Evolutionary conservation across 2,797 vertebrate species (phyloP).

Genomic region (Pseudochromis fuscus): DNA sequence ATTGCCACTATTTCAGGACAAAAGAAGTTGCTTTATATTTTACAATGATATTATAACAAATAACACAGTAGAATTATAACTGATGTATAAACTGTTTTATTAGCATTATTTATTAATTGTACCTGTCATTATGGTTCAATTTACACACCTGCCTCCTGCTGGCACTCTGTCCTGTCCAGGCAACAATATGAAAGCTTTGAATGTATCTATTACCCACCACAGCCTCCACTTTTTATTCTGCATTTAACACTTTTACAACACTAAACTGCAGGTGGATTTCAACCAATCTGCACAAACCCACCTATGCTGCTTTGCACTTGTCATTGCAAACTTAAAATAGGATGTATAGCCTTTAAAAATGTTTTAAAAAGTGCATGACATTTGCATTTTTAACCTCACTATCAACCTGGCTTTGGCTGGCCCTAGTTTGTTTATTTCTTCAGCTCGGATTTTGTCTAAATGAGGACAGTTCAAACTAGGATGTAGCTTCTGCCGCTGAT

Average conservation of each 20-base stretch:
- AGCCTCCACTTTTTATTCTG: not conserved
- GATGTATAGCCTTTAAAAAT: not conserved
- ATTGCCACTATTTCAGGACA: no score
- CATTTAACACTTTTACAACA: not conserved
- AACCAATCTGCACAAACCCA: no score
- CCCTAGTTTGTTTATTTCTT: constrained; percentile 15
- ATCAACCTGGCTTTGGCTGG: not conserved
- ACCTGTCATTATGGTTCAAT: no score
- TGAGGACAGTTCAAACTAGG: not conserved
- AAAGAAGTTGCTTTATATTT: not conserved
- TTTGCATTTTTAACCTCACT: constrained; percentile 13
- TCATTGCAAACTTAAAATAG: not conserved
- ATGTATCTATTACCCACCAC: not conserved
- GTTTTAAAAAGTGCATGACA: constrained; percentile 36
- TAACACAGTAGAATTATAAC: not conserved
- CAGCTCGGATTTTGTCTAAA: constrained; percentile 1
- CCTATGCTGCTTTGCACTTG: not conserved
- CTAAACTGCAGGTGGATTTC: not conserved
- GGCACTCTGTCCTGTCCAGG: not conserved
- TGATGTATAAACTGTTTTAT: no score
- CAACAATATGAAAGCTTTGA: not conserved
- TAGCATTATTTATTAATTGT: no score
- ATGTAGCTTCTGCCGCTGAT: not conserved
- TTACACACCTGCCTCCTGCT: no score
- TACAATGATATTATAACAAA: not conserved